phyloP scores from a whole-genome alignment of 2,888 invertebrate species.

The Salticus scenicus region DNA sequence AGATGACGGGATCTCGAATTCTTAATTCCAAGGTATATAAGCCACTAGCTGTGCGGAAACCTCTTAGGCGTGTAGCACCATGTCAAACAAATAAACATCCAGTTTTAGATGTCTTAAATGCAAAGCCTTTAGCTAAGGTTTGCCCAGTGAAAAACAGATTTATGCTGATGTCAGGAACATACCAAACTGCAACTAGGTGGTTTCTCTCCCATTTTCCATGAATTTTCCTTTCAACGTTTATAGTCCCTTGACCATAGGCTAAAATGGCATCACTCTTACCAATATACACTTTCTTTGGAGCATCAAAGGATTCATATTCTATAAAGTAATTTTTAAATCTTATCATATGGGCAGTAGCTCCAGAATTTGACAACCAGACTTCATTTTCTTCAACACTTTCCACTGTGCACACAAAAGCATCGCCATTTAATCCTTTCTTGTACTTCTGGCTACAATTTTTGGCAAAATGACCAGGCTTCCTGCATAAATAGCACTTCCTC shows the following conservation, averaged over 20 bases:
- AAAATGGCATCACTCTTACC: slow-evolving; percentile 9
- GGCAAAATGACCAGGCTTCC: background rate
- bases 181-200: no score
- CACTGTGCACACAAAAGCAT: background rate
- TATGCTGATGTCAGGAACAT: no score
- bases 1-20: background rate
- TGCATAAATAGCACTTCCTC: background rate
- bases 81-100: slow-evolving; percentile 21
- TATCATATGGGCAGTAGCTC: background rate
- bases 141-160: no score
- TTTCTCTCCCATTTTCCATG: no score
- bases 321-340: background rate
- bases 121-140: background rate
- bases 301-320: background rate
- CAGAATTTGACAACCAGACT: background rate
- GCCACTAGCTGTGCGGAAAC: background rate
- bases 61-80: background rate
- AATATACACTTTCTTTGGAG: slow-evolving; percentile 1
- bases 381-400: background rate
- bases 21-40: slow-evolving; percentile 22
- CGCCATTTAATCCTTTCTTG: background rate
- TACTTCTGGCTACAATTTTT: background rate
- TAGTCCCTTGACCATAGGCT: slow-evolving; percentile 7
- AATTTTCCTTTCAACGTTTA: background rate
- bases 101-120: background rate